Conservation (phyloP, 37 sponge, comb jelly and placozoan genomes). For the Tethya wilhelma region DNA sequence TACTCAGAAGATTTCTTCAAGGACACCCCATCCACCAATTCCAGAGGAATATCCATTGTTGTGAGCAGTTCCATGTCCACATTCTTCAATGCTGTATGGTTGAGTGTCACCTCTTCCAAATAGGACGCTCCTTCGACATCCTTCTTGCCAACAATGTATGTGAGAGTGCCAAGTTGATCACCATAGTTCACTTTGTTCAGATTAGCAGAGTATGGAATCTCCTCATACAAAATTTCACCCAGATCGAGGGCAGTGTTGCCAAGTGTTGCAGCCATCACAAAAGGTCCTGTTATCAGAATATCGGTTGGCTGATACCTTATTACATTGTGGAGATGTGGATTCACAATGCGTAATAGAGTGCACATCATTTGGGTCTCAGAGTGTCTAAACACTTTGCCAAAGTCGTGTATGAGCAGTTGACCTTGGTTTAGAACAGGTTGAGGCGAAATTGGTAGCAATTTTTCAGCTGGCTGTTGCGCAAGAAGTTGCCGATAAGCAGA, state of each 20-base stretch:
- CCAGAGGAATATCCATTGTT: background rate
- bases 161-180: slow-evolving; percentile 33
- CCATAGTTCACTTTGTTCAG: slow-evolving; percentile 49
- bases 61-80: background rate
- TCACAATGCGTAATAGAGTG: slow-evolving; percentile 21
- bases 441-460: background rate
- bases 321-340: slow-evolving; percentile 57
- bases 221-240: slow-evolving; percentile 15
- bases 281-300: slow-evolving; percentile 51
- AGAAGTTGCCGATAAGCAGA: background rate
- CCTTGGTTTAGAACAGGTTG: slow-evolving; percentile 16
- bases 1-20: slow-evolving; percentile 11
- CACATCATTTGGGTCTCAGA: slow-evolving; percentile 27
- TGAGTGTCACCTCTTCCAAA: background rate
- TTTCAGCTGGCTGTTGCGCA: slow-evolving; percentile 9
- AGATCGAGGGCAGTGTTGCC: slow-evolving; percentile 22
- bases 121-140: background rate
- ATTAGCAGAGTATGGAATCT: slow-evolving; percentile 8
- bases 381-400: slow-evolving; percentile 15
- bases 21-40: background rate
- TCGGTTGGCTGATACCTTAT: slow-evolving; percentile 35
- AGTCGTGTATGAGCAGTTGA: slow-evolving; percentile 36
- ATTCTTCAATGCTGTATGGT: background rate
- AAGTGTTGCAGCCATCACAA: slow-evolving; percentile 43
- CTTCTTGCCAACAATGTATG: background rate